Base-by-base conservation (phyloP, 1,140 invertebrate species). In the Calephelis nemesis region DNA sequence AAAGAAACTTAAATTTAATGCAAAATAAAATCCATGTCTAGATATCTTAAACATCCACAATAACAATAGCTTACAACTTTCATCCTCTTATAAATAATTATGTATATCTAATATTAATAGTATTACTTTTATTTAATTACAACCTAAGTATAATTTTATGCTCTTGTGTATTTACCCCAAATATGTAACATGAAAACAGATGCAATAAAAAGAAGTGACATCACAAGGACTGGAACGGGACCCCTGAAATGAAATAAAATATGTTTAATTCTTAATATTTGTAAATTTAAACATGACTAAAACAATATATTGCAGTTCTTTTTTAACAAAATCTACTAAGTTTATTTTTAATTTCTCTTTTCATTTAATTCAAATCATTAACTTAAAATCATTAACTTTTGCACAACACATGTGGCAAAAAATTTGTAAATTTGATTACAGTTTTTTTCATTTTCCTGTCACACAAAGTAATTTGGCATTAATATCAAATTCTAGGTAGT, bases 111-210 rank as follows among this genome's bases (percentile, higher is more conserved):
- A 40, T 40, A 60, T 60, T 40, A 60, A 11, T 58, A 30, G 10
- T 12, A 65, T 74, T 63, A 70, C 66, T 63, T 70, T 62, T 19
- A 71, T 40, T 42, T 62, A 62, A 7, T 54, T 58, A 63, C 62
- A 76, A 49, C 68, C 47, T 64, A 68, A 65, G 49, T 64, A 9
- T 50, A 52, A 15, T 54, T 74, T 95, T 97, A 99, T 82, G 97
- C 95, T 84, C 98, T 94, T 60, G 97, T 99, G 93, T 99, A 99
- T 95, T 99, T 99, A 90, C 99, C 99, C 99, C 99, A 99, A 85
- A 99, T 99, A 94, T 99, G 99, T 72, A 99, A 94, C 97, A 99
- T 98, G 90, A 99, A 99, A 40, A 99, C 99, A 60, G 98, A 99
- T 45, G 98, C 98, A 85, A 99, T 99, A 93, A 99, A 99, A 7